phyloP scores from a whole-genome alignment of 2,888 invertebrate genomes.

The Pseudococcus longispinus region DNA sequence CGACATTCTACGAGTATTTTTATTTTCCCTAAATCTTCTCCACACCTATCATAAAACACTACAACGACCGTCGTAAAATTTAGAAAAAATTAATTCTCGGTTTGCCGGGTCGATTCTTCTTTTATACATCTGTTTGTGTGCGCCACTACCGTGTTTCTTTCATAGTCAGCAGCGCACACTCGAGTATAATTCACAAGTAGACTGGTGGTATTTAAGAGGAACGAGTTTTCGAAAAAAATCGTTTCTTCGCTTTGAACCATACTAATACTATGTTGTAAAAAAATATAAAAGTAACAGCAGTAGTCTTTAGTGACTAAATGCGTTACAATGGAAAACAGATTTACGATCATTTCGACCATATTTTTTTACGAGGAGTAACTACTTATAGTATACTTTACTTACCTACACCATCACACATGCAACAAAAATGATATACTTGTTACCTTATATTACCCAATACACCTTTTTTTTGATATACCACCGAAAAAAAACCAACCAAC shows the following conservation, averaged over 20 bases:
- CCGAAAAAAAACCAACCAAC: neutral
- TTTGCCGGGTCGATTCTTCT: neutral
- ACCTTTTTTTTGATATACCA: neutral
- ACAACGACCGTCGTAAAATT: neutral
- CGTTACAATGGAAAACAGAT: slow-evolving; percentile 29
- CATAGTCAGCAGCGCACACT: neutral
- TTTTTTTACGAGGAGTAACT: slow-evolving; percentile 11
- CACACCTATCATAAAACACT: slow-evolving; percentile 20
- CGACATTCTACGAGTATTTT: slow-evolving; percentile 11
- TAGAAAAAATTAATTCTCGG: slow-evolving; percentile 16
- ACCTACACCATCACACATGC: neutral
- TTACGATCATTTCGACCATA: slow-evolving; percentile 17
- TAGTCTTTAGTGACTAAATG: slow-evolving; percentile 28
- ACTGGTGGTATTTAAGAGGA: neutral
- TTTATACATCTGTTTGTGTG: neutral
- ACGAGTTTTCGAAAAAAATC: slow-evolving; percentile 13
- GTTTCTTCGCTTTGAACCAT: neutral
- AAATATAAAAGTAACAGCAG: slow-evolving; percentile 38
- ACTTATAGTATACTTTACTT: no score
- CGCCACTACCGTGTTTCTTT: neutral
- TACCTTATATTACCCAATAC: neutral
- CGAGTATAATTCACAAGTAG: neutral
- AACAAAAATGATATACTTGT: slow-evolving; percentile 1
- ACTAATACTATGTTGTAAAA: slow-evolving; percentile 37
- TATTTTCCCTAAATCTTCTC: slow-evolving; percentile 21